Evolutionary conservation across 2,113 vertebrate genomes (phyloP).

Genomic region (Orthonyx spaldingii): DNA sequence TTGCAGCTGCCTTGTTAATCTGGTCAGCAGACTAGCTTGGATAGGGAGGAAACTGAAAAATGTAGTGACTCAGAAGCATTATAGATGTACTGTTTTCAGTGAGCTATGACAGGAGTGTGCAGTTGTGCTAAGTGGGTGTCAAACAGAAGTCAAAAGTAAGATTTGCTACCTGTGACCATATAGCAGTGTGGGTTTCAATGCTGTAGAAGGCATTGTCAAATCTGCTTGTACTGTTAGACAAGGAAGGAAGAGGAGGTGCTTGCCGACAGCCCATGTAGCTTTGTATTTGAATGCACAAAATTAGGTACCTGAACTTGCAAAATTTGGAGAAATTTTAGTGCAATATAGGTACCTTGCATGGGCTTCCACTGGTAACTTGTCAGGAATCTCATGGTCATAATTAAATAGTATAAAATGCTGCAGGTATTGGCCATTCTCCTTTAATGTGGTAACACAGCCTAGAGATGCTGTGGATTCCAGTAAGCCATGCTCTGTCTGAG

Average conservation of each 20-base stretch:
- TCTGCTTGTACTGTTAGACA: neutral
- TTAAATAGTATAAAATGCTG: neutral
- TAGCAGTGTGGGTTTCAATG: neutral
- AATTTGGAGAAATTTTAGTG: neutral
- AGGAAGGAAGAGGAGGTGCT: neutral
- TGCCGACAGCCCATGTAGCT: neutral
- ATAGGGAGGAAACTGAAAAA: neutral
- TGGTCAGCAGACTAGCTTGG: neutral
- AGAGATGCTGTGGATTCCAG: neutral
- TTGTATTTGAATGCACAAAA: neutral
- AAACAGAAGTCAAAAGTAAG: neutral
- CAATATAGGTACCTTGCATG: neutral
- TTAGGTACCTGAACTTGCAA: neutral
- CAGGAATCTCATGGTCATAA: neutral
- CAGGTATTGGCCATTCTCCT: neutral
- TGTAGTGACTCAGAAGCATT: neutral
- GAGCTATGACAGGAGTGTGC: neutral
- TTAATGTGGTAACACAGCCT: neutral
- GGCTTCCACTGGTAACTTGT: neutral
- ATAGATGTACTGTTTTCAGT: neutral
- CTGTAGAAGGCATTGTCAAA: neutral
- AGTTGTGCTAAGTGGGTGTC: neutral
- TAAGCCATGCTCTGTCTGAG: neutral
- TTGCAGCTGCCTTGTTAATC: neutral
- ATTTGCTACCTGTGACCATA: neutral